These are phyloP conservation scores for Eulacestoma nigropectus DNA, from an alignment of 2,113 vertebrate genomes.

Conservation along the genomic window DNA sequence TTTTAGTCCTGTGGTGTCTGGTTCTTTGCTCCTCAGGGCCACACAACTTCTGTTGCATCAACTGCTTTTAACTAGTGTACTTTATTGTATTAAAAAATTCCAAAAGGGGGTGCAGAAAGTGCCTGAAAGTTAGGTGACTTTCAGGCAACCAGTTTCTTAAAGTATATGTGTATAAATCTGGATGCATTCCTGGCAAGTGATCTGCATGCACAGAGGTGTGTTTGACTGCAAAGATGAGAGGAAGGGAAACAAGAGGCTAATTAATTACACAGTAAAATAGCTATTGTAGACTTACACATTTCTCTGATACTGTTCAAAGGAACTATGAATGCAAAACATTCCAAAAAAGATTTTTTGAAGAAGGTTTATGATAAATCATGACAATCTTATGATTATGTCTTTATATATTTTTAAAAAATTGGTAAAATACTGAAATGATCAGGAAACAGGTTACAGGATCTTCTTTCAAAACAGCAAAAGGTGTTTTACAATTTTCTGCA, in stretches of 20 bases:
- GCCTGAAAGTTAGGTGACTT: neutral
- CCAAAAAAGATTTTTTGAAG: neutral
- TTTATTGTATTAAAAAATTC: neutral
- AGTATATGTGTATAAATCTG: neutral
- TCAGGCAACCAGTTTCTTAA: neutral
- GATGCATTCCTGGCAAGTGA: neutral
- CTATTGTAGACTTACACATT: neutral
- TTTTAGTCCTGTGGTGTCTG: too few species aligned
- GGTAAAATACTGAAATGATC: neutral
- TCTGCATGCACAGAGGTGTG: neutral
- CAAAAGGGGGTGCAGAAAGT: neutral
- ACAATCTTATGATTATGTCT: neutral
- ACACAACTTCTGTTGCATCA: neutral
- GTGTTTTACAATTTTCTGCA: neutral
- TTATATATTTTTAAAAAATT: neutral
- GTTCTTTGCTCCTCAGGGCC: neutral
- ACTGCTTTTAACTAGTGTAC: neutral
- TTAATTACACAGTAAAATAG: neutral
- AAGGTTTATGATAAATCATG: neutral
- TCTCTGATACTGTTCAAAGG: neutral
- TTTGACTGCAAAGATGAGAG: neutral
- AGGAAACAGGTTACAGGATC: neutral
- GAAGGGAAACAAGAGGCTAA: neutral
- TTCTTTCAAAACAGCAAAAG: neutral
- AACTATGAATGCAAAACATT: neutral